Conservation (phyloP, 2,888 invertebrate genomes). For the Drosophila kanekoi region DNA sequence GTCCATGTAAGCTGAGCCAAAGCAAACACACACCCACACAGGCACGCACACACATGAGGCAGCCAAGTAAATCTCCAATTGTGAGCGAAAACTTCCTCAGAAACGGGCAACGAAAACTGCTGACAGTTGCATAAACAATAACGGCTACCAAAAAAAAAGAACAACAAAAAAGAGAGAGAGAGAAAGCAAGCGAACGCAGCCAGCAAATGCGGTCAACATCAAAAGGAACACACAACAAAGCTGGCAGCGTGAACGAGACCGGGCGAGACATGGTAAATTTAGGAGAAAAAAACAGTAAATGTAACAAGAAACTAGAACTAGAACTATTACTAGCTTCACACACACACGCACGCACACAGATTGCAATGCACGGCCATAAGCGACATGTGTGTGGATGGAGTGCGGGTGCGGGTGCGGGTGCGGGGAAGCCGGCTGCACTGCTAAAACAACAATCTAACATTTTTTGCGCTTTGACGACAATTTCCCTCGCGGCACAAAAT, state of each 20-base stretch:
- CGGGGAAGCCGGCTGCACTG: slow-evolving; percentile 17
- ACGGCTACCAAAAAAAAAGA: slow-evolving; percentile 39
- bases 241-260: slow-evolving; percentile 1
- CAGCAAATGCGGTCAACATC: slow-evolving; percentile 74
- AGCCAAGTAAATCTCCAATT: slow-evolving; percentile 55
- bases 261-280: not conserved
- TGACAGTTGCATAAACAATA: slow-evolving; percentile 79
- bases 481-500: slow-evolving; percentile 73
- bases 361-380: slow-evolving; percentile 41
- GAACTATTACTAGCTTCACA: slow-evolving; percentile 57
- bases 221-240: slow-evolving; percentile 52
- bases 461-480: slow-evolving; percentile 77
- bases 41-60: not conserved
- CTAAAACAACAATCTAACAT: slow-evolving; percentile 75
- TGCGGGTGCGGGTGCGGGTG: slow-evolving; percentile 2
- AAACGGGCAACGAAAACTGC: slow-evolving; percentile 66
- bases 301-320: slow-evolving; percentile 60
- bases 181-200: slow-evolving; percentile 26
- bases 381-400: slow-evolving; percentile 37
- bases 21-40: slow-evolving; percentile 40
- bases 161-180: not conserved
- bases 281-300: slow-evolving; percentile 26
- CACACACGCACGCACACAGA: slow-evolving; percentile 1
- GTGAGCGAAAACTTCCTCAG: slow-evolving; percentile 56
- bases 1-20: slow-evolving; percentile 47